Evolutionary conservation across 2,113 vertebrate genomes (phyloP).

Genomic region (Eleginops maclovinus): DNA sequence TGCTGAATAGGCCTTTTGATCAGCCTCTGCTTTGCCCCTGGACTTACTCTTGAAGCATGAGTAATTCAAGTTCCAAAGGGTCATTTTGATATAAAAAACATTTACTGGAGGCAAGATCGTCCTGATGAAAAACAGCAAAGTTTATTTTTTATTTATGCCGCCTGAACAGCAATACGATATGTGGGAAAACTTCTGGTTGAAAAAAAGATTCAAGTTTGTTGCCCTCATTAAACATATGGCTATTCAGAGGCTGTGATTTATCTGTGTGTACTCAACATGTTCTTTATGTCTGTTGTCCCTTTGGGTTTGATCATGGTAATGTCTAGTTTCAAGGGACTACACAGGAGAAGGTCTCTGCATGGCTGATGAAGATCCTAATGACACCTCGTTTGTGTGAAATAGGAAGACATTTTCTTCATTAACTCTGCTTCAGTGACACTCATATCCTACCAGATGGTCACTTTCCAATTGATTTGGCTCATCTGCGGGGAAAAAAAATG

Average conservation of each 20-base stretch:
- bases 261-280: background rate
- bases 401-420: constrained; percentile 86
- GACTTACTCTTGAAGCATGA: constrained; percentile 62
- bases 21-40: constrained; percentile 54
- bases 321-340: constrained; percentile 56
- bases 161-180: constrained; percentile 1
- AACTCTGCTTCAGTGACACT: constrained; percentile 84
- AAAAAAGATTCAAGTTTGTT: constrained; percentile 26
- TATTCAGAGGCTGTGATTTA: constrained; percentile 7
- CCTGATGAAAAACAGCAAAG: constrained; percentile 44
- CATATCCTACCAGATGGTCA: constrained; percentile 89
- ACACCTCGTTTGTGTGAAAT: constrained; percentile 76
- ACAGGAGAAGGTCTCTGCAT: constrained; percentile 50
- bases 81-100: constrained; percentile 71
- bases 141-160: constrained; percentile 10
- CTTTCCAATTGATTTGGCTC: constrained; percentile 92
- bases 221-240: background rate
- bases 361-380: constrained; percentile 80
- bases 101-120: constrained; percentile 50
- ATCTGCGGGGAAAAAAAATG: constrained; percentile 85
- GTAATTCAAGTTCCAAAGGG: constrained; percentile 67
- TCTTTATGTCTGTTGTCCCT: constrained; percentile 11
- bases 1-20: constrained; percentile 80
- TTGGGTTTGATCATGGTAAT: constrained; percentile 46
- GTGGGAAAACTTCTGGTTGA: background rate